Percentiles rank a stretch among this genome's conserved stretches.
Conservation (phyloP, 2,888 invertebrate genomes). For the Rhopalosiphum nymphaeae region DNA sequence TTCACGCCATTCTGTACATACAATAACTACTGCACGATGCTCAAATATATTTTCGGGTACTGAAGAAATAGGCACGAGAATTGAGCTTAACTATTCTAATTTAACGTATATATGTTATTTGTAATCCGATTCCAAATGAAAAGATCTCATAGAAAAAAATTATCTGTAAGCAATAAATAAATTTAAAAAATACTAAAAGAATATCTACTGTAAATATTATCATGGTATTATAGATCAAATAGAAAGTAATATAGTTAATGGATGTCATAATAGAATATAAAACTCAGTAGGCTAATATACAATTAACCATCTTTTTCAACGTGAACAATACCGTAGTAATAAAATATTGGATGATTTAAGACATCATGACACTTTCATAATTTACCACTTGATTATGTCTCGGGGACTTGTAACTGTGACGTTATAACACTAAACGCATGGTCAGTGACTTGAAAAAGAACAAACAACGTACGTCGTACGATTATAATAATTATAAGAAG, state of each 20-base stretch:
- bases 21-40: background rate
- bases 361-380: conserved; percentile 8
- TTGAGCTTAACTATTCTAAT: background rate
- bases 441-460: conserved; percentile 20
- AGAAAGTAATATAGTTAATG: background rate
- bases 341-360: conserved; percentile 11
- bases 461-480: background rate
- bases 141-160: background rate
- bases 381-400: conserved; percentile 44
- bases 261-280: background rate
- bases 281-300: background rate
- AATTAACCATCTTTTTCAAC: background rate
- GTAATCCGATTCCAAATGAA: background rate
- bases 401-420: background rate
- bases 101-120: background rate
- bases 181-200: background rate
- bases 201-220: background rate
- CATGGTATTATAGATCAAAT: background rate
- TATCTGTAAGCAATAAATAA: background rate
- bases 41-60: background rate
- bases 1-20: background rate
- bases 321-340: background rate
- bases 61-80: background rate
- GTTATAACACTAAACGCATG: background rate
- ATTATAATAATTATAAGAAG: background rate